A percentile compares a stretch with the other conserved stretches of the same genome.
Evolutionary conservation across 2,113 vertebrate genomes (phyloP).

Genomic region (Notarius quadriscutis): DNA sequence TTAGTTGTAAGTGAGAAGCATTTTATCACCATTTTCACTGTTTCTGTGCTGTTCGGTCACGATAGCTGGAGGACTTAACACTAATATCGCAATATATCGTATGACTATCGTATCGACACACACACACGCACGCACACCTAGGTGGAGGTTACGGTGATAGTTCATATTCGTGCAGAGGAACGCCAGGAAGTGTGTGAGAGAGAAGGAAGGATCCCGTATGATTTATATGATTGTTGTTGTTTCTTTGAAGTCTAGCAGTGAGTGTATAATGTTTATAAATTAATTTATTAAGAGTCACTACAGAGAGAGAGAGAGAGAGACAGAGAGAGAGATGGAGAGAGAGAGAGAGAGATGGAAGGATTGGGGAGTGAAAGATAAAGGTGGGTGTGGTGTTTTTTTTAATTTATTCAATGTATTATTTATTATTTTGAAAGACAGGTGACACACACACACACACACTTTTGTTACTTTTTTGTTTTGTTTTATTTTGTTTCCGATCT

Average conservation of each 20-base stretch:
- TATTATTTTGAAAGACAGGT: conserved; percentile 53
- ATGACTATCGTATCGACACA: conserved; percentile 8
- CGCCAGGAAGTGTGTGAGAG: not conserved
- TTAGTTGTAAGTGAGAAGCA: not conserved
- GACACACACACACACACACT: conserved; percentile 47
- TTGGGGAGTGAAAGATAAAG: conserved; percentile 39
- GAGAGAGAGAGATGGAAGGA: conserved; percentile 38
- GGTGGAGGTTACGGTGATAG: not conserved
- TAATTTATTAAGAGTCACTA: conserved; percentile 72
- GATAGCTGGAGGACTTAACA: not conserved
- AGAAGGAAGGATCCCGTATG: conserved; percentile 47
- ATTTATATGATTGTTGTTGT: conserved; percentile 55
- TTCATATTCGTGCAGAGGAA: not conserved
- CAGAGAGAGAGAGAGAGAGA: conserved; percentile 57
- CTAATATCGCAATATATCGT: conserved; percentile 30
- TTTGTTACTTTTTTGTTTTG: conserved; percentile 48
- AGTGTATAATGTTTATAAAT: conserved; percentile 62
- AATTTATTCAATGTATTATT: conserved; percentile 59
- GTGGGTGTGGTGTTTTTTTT: conserved; percentile 52
- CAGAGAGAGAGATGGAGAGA: conserved; percentile 54
- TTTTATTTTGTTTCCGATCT: conserved; percentile 47
- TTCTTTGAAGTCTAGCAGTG: conserved; percentile 61
- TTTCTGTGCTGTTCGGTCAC: not conserved
- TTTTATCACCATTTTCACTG: not conserved
- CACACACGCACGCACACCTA: not conserved